Evolutionary conservation across 2,797 vertebrate genomes (phyloP).

Genomic region (Echiichthys vipera): DNA sequence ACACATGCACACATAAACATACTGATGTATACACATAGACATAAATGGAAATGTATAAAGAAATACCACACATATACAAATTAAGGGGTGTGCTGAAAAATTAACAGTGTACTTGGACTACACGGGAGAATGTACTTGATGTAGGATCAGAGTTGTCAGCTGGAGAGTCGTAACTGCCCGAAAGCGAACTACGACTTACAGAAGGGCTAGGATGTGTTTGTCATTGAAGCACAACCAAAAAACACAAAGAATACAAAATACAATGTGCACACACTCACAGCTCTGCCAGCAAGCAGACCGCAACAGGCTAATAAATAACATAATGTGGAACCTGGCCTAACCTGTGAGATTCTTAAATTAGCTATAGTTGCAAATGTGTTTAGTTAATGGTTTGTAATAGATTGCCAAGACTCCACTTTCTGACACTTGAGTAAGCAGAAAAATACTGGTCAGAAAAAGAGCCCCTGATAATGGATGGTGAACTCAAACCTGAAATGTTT

Average conservation of each 20-base stretch:
- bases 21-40: neutral
- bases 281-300: slow-evolving; percentile 47
- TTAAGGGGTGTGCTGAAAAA: neutral
- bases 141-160: neutral
- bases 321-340: slow-evolving; percentile 58
- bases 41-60: neutral
- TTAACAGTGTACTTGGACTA: neutral
- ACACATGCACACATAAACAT: neutral
- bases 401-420: slow-evolving; percentile 64
- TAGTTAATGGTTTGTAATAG: slow-evolving; percentile 66
- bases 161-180: neutral
- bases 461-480: slow-evolving; percentile 53
- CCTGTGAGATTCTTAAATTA: slow-evolving; percentile 68
- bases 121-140: neutral
- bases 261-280: slow-evolving; percentile 1
- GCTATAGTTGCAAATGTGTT: slow-evolving; percentile 63
- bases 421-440: slow-evolving; percentile 34
- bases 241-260: slow-evolving; percentile 18
- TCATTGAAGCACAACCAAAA: slow-evolving; percentile 27
- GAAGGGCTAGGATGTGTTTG: neutral
- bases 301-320: slow-evolving; percentile 51
- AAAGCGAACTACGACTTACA: slow-evolving; percentile 14
- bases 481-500: slow-evolving; percentile 40
- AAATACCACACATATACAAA: neutral
- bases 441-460: slow-evolving; percentile 38